Percentiles rank a stretch among this genome's conserved stretches.
These are phyloP conservation scores for Drosophila macrospina DNA, from an alignment of 2,888 invertebrate genomes.

Conservation along the genomic window DNA sequence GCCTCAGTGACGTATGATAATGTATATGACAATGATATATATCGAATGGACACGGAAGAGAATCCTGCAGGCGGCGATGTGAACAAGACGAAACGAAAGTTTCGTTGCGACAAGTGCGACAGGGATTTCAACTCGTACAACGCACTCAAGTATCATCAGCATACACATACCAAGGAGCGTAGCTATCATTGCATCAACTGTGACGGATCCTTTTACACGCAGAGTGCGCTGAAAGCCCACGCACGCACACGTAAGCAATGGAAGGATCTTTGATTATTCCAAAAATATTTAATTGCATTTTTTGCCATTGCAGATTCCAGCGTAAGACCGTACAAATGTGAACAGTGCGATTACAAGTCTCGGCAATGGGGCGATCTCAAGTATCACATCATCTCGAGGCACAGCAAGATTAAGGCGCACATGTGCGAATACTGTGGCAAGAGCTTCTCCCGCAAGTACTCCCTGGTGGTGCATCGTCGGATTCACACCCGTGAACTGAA, in stretches of 20 bases:
- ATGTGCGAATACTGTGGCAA: constrained; percentile 96
- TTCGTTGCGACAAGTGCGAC: constrained; percentile 86
- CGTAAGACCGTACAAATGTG: constrained; percentile 94
- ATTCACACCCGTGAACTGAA: constrained; percentile 95
- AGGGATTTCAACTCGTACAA: constrained; percentile 92
- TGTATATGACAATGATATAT: constrained; percentile 16
- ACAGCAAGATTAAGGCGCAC: constrained; percentile 92
- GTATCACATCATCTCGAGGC: constrained; percentile 93
- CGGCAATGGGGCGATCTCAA: constrained; percentile 95
- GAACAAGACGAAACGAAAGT: constrained; percentile 50
- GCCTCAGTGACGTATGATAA: constrained; percentile 25
- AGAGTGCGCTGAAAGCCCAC: constrained; percentile 93
- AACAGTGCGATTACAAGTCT: constrained; percentile 91
- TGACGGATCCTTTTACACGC: constrained; percentile 93
- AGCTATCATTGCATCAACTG: constrained; percentile 92
- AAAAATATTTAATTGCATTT: neutral
- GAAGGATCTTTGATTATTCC: neutral
- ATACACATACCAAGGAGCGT: constrained; percentile 92
- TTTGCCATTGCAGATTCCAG: constrained; percentile 87
- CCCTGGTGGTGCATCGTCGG: constrained; percentile 92
- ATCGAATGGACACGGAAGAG: constrained; percentile 12
- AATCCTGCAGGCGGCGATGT: constrained; percentile 5
- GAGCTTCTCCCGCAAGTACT: constrained; percentile 94
- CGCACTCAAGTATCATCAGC: constrained; percentile 93
- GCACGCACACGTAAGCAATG: constrained; percentile 87